Percentiles rank a stretch among this genome's conserved stretches.
These are phyloP conservation scores for Villa cingulata DNA, from an alignment of 2,888 invertebrate genomes.

Conservation along the genomic window DNA sequence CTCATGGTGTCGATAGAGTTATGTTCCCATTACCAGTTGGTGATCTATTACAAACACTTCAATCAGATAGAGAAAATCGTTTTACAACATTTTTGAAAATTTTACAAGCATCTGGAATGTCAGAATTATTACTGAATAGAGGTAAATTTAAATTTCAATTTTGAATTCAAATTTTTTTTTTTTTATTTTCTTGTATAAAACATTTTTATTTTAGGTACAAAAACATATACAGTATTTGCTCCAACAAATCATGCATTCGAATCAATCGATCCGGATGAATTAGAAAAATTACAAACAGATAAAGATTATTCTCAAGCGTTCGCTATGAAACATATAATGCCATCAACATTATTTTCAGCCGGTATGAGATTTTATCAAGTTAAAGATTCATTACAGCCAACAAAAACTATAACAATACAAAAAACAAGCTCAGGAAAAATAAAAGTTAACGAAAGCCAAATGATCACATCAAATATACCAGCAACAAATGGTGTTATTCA, in stretches of 20 bases:
- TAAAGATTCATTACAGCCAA: slow-evolving; percentile 60
- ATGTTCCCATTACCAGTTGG: slow-evolving; percentile 85
- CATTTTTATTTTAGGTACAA: slow-evolving; percentile 44
- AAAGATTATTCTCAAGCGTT: slow-evolving; percentile 55
- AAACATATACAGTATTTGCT: slow-evolving; percentile 74
- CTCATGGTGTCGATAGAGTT: slow-evolving; percentile 70
- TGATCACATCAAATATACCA: slow-evolving; percentile 73
- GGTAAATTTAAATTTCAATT: slow-evolving; percentile 21
- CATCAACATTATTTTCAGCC: slow-evolving; percentile 69
- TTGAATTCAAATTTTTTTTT: not conserved
- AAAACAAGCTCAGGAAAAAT: slow-evolving; percentile 63
- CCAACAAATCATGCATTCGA: slow-evolving; percentile 71
- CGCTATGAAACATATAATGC: slow-evolving; percentile 59
- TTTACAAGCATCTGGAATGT: slow-evolving; percentile 61
- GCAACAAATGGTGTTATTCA: slow-evolving; percentile 81
- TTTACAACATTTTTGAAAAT: slow-evolving; percentile 69
- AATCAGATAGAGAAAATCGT: slow-evolving; percentile 67
- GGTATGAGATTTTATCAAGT: slow-evolving; percentile 82
- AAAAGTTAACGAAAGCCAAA: slow-evolving; percentile 68
- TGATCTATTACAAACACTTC: slow-evolving; percentile 69
- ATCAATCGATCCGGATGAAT: slow-evolving; percentile 46
- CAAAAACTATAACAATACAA: slow-evolving; percentile 63
- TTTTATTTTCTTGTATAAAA: not conserved
- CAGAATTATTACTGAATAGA: slow-evolving; percentile 44
- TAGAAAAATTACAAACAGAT: slow-evolving; percentile 47